These are phyloP conservation scores for Theropithecus gelada DNA, from an alignment of 2,113 vertebrate genomes.

Conservation along the genomic window DNA sequence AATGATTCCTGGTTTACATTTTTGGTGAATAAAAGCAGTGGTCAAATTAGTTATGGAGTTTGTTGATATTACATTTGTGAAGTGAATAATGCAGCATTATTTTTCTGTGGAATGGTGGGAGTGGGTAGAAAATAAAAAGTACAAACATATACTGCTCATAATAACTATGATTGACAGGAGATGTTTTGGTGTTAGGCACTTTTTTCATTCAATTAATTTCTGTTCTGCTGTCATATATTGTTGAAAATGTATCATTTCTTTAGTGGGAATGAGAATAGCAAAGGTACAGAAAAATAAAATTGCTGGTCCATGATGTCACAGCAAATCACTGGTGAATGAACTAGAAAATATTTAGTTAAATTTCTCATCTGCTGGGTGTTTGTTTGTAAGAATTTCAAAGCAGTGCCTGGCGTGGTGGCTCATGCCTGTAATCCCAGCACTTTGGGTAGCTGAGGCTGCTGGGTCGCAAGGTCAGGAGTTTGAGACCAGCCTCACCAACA, in stretches of 20 bases:
- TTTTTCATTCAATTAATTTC: background rate
- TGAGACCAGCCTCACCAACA: too few relatives aligned
- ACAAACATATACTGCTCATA: background rate
- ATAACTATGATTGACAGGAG: background rate
- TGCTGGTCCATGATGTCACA: slow-evolving; percentile 10
- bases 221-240: slow-evolving; percentile 18
- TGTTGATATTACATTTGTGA: slow-evolving; percentile 16
- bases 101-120: background rate
- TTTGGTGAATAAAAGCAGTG: slow-evolving; percentile 21
- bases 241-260: slow-evolving; percentile 41
- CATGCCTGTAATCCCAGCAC: too few relatives aligned
- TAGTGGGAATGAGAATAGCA: slow-evolving; percentile 13
- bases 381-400: slow-evolving; percentile 43
- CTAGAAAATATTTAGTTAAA: background rate
- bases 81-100: background rate
- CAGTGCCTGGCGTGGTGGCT: background rate
- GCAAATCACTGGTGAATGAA: background rate
- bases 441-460: too few relatives aligned
- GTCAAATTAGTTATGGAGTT: slow-evolving; percentile 28
- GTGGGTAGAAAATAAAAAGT: background rate
- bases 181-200: background rate
- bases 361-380: slow-evolving; percentile 10
- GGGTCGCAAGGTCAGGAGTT: too few relatives aligned
- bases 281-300: slow-evolving; percentile 18
- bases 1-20: background rate